Conservation (phyloP, 1,140 invertebrate genomes). For the Trichoplusia ni region DNA sequence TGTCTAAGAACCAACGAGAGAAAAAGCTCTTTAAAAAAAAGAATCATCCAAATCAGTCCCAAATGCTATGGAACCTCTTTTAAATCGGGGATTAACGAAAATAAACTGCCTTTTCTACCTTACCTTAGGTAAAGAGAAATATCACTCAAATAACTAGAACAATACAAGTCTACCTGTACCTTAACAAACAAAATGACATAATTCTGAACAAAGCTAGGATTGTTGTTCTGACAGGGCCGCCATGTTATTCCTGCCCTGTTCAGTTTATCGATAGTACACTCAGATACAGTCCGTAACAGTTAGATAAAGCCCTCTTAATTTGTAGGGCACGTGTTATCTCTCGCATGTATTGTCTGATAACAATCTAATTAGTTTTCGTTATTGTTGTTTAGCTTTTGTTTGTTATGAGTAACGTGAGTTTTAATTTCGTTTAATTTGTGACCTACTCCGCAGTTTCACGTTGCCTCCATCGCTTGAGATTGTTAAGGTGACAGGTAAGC, state of each 20-base stretch:
- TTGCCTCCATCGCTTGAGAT: too few relatives aligned
- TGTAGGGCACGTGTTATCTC: conserved; percentile 19
- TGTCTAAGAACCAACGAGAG: too few relatives aligned
- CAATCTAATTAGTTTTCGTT: conserved; percentile 13
- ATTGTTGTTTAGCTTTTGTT: neutral
- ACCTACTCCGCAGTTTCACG: too few relatives aligned
- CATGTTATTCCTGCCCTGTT: conserved; percentile 13
- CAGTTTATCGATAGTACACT: conserved; percentile 15
- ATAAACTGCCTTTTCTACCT: too few relatives aligned
- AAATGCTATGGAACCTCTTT: too few relatives aligned
- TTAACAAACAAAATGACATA: neutral
- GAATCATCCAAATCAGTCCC: too few relatives aligned
- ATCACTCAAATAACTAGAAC: too few relatives aligned
- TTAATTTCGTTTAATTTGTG: neutral
- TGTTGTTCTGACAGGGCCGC: neutral
- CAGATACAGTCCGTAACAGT: conserved; percentile 36
- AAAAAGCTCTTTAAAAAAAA: too few relatives aligned
- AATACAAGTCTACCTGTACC: too few relatives aligned
- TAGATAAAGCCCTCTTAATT: conserved; percentile 42
- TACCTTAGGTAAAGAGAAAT: too few relatives aligned
- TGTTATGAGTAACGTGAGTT: neutral
- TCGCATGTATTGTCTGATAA: conserved; percentile 19
- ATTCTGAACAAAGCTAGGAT: conserved; percentile 12
- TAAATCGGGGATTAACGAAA: too few relatives aligned
- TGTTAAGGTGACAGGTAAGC: too few relatives aligned